Base-by-base conservation (phyloP, 1,140 invertebrate species). In the Nephila pilipes region DNA sequence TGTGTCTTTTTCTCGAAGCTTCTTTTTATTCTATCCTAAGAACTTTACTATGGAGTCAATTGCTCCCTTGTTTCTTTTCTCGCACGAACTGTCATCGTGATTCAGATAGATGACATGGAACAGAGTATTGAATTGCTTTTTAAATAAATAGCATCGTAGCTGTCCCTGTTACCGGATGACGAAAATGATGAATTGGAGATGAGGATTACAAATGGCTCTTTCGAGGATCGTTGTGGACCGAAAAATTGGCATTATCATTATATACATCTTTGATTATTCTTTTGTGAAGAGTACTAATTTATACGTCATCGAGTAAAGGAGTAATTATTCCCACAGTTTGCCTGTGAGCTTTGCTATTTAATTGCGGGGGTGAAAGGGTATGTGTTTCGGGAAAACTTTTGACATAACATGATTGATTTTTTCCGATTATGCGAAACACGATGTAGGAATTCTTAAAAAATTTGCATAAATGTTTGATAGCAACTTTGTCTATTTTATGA, bases 351-450 rank as follows among this genome's bases (percentile, higher is more conserved):
- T 36, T 14, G 10, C 14, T 65, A 32, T 75, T 75, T 75, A 75
- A 75, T 75, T 75, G 69, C 69, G 69, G 29, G 29, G 69, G 69
- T 32, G 69, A 32, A 46, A 75, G 69, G 69, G 69, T 75, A 29
- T 75, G 69, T 75, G 69, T 75, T 75, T 75, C 18, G 63, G 58
- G n/a, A 75, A 75, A 75, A 29, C 18, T 75, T 75, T 75, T 75
- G 69, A 75, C 69, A 36, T 29, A 2, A 12, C 16, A 6, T 75
- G 69, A 75, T 75, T 75, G 29, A 75, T 75, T 60, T 60, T 18
- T 60, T 18, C 58, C 55, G 12, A 46, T 46, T 46, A 10, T 46
- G 6, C 12, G 1, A 46, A 46, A 46, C 46, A 10, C 46, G 46
- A 10, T 46, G 46, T 46, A 10, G 46, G 46, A 46, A 46, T 46